Conservation (phyloP, 2,888 invertebrate species). For the Tanaodytes sp. region DNA sequence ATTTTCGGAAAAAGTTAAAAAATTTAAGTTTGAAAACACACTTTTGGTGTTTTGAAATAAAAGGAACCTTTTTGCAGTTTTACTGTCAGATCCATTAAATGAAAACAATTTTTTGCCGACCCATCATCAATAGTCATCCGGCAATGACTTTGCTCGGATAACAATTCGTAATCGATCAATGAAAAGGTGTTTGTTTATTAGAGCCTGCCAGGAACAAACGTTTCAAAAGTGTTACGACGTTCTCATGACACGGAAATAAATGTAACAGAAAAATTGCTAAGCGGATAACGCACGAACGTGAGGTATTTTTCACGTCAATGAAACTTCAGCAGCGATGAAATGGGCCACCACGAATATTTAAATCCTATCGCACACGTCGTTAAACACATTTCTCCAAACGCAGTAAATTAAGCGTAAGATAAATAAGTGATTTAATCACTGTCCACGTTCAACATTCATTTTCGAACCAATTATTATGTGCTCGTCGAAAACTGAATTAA, state of each 20-base stretch:
- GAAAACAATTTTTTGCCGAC: too few relatives aligned
- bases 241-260: conserved; percentile 56
- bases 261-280: conserved; percentile 55
- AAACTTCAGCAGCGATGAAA: conserved; percentile 42
- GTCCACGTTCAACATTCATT: conserved; percentile 24
- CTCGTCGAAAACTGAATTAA: too few relatives aligned
- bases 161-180: conserved; percentile 27
- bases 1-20: too few relatives aligned
- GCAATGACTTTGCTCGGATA: too few relatives aligned
- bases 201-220: conserved; percentile 38
- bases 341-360: conserved; percentile 38
- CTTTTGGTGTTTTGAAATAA: too few relatives aligned
- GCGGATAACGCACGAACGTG: conserved; percentile 50
- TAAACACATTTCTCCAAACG: conserved; percentile 15
- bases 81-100: too few relatives aligned
- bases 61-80: too few relatives aligned
- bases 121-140: too few relatives aligned
- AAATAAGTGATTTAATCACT: too few relatives aligned
- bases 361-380: conserved; percentile 21
- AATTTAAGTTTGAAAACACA: too few relatives aligned
- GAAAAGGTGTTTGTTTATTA: conserved; percentile 39
- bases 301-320: conserved; percentile 51
- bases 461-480: too few relatives aligned
- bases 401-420: too few relatives aligned
- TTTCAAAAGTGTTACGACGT: conserved; percentile 47